Evolutionary conservation across 2,888 invertebrate genomes (phyloP), one percentile per base, ranked within the genome.

Genomic region (Cyclophora albipunctata): DNA sequence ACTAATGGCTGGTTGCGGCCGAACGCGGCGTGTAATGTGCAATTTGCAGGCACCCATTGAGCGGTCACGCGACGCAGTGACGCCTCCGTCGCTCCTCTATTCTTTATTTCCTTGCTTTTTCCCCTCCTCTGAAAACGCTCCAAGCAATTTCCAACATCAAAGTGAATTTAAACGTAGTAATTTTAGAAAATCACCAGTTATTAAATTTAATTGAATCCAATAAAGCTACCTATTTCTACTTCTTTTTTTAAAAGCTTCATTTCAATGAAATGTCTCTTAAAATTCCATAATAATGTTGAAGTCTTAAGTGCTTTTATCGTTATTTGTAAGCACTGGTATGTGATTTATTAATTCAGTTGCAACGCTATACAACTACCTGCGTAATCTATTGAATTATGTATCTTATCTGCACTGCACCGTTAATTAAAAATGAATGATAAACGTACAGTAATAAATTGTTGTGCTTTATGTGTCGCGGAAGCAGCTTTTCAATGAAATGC

Each of bases 1-100:
- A 80, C 76, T 85, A 84, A 84, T 84, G 78, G 77, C 67, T 71
- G 76, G 77, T 83, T 84, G 82, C 83, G 78, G 65, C 71, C 71
- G 75, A 77, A 65, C 63, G 58, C 75, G 72, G 73, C 80, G 75
- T 81, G 77, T 82, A 85, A 84, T 84, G 75, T 78, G 81, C 83
- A 84, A 87, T 84, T 86, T 84, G 78, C 77, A 73, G 70, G 71
- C 76, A 70, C 67, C 69, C 75, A 78, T 73, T 69, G 71, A 69
- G 64, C 69, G 75, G 78, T 82, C 85, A 86, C 84, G 85, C 86
- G 76, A 85, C 64, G 64, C 55, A 55, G 54, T 59, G 64, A 62
- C 58, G 64, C 58, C 54, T 54, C 55, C 48, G 52, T 52, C 53
- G 47, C 49, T 50, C 53, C 50, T 44, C 44, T 54, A 51, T 45